Evolutionary conservation across 2,888 invertebrate species (phyloP).

Genomic region (Gortyna flavago): DNA sequence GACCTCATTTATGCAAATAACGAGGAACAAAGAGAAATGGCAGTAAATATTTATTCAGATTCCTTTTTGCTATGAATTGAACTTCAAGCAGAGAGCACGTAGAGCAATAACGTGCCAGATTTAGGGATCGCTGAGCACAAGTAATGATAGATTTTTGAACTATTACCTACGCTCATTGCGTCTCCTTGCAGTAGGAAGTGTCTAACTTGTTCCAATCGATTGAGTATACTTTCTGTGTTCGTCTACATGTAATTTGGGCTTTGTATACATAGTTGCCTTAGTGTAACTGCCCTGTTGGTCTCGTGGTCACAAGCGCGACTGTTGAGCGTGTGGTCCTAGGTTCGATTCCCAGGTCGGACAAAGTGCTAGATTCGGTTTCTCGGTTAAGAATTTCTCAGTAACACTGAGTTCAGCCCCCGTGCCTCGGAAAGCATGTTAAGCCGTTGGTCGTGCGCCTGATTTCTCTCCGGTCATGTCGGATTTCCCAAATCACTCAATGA

Average conservation of each 20-base stretch:
- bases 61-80: conserved; percentile 27
- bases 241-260: not conserved
- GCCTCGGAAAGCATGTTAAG: too few species aligned
- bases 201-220: conserved; percentile 16
- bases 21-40: conserved; percentile 16
- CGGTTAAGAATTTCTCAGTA: too few species aligned
- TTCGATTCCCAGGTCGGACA: too few species aligned
- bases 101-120: conserved; percentile 32
- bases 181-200: conserved; percentile 4
- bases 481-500: too few species aligned
- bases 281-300: too few species aligned
- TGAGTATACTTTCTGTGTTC: not conserved
- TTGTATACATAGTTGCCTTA: not conserved
- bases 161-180: conserved; percentile 7
- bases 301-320: too few species aligned
- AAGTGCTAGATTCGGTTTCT: too few species aligned
- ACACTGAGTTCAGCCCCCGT: too few species aligned
- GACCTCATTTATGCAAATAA: conserved; percentile 41
- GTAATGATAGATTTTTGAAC: conserved; percentile 46
- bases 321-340: too few species aligned
- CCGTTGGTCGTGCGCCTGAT: too few species aligned
- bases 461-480: too few species aligned
- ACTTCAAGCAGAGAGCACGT: conserved; percentile 29
- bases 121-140: conserved; percentile 40
- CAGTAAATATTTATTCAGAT: conserved; percentile 41